These are phyloP conservation scores for Ganaspis sp. DNA, from an alignment of 1,140 invertebrate species.

Conservation along the genomic window DNA sequence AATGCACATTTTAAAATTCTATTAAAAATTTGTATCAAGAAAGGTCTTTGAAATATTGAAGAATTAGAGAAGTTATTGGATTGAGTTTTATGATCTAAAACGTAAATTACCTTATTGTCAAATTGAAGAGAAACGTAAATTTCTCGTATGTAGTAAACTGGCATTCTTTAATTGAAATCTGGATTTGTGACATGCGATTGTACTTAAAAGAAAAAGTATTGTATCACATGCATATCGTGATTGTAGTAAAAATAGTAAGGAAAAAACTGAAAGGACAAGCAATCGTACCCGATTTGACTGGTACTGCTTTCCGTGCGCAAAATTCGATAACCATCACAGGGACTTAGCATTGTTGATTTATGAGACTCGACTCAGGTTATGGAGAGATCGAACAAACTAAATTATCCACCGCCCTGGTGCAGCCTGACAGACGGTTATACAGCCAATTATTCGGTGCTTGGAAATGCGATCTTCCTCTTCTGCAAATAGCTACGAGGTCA, in stretches of 20 bases:
- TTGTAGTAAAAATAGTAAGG: background rate
- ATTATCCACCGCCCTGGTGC: constrained; percentile 29
- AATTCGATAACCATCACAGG: constrained; percentile 19
- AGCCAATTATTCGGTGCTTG: constrained; percentile 19
- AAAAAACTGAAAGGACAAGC: background rate
- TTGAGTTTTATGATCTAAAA: too few species aligned
- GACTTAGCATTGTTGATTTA: constrained; percentile 31
- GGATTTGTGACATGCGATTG: background rate
- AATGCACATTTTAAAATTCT: too few species aligned
- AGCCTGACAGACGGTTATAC: constrained; percentile 6
- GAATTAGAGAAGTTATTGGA: too few species aligned
- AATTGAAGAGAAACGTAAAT: too few species aligned
- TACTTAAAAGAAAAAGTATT: background rate
- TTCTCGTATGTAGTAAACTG: too few species aligned
- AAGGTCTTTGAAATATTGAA: too few species aligned
- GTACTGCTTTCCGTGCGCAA: constrained; percentile 23
- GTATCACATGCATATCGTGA: background rate
- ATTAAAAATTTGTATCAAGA: too few species aligned
- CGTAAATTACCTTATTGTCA: too few species aligned
- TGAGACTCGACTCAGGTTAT: background rate
- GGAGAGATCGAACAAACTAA: constrained; percentile 31
- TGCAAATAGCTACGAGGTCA: constrained; percentile 33
- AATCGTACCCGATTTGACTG: constrained; percentile 16
- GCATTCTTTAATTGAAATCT: background rate
- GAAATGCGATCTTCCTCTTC: constrained; percentile 23